These are phyloP conservation scores for Pterostichus madidus DNA, from an alignment of 2,888 invertebrate genomes.

Conservation along the genomic window DNA sequence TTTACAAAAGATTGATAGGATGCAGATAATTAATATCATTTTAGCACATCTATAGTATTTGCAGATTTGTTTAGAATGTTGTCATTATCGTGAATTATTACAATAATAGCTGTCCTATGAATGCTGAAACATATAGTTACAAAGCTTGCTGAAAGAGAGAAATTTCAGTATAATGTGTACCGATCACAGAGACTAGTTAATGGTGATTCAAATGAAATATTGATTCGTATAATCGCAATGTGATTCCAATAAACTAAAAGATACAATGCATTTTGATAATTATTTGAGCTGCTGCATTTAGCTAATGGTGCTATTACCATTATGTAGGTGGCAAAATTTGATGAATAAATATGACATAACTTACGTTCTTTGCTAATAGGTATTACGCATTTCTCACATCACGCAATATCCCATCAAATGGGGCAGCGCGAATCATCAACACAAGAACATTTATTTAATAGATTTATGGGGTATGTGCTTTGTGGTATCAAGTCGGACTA, in stretches of 20 bases:
- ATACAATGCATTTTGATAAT: constrained; percentile 23
- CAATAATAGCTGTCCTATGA: background rate
- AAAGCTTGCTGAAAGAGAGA: constrained; percentile 20
- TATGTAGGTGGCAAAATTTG: background rate
- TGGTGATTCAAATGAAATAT: constrained; percentile 21
- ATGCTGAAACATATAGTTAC: background rate
- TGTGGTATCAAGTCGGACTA: no score
- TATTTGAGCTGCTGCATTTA: background rate
- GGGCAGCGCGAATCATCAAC: no score
- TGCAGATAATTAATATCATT: background rate
- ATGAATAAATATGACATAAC: background rate
- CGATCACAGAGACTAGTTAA: background rate
- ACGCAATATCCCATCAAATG: no score
- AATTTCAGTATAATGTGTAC: background rate
- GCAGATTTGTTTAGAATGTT: constrained; percentile 3
- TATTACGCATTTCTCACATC: no score
- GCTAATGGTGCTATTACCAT: background rate
- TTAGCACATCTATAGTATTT: constrained; percentile 10
- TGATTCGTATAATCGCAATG: constrained; percentile 13
- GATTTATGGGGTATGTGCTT: no score
- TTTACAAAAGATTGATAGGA: background rate
- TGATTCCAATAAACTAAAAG: constrained; percentile 13
- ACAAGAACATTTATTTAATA: no score
- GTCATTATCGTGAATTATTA: constrained; percentile 2
- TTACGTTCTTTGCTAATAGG: background rate